Conservation (phyloP, 1,140 invertebrate genomes). For the Rhysida immarginata region DNA sequence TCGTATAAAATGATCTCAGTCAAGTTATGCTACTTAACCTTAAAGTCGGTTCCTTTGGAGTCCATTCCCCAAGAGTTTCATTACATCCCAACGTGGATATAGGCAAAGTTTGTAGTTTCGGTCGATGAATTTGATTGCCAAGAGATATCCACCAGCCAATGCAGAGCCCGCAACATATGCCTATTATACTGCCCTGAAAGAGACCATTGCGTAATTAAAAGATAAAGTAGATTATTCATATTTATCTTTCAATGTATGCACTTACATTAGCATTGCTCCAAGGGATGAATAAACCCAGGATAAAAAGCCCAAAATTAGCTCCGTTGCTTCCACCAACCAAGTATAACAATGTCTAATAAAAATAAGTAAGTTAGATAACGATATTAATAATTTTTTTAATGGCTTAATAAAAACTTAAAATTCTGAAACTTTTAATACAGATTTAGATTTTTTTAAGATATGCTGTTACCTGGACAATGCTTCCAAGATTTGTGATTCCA, state of each 20-base stretch:
- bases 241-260: no score
- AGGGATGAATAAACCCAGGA: neutral
- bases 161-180: neutral
- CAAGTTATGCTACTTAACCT: neutral
- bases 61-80: neutral
- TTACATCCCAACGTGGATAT: neutral
- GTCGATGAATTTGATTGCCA: slow-evolving; percentile 1
- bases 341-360: neutral
- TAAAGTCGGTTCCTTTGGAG: no score
- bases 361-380: no score
- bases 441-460: no score
- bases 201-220: neutral
- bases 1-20: neutral
- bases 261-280: neutral
- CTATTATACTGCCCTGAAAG: neutral
- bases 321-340: neutral
- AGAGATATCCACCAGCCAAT: neutral
- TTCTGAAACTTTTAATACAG: no score
- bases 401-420: no score
- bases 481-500: neutral
- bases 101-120: neutral
- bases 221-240: no score
- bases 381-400: no score
- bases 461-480: slow-evolving; percentile 1
- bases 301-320: neutral